phyloP scores from a whole-genome alignment of 2,888 invertebrate species.

The Plebejus melissa region DNA sequence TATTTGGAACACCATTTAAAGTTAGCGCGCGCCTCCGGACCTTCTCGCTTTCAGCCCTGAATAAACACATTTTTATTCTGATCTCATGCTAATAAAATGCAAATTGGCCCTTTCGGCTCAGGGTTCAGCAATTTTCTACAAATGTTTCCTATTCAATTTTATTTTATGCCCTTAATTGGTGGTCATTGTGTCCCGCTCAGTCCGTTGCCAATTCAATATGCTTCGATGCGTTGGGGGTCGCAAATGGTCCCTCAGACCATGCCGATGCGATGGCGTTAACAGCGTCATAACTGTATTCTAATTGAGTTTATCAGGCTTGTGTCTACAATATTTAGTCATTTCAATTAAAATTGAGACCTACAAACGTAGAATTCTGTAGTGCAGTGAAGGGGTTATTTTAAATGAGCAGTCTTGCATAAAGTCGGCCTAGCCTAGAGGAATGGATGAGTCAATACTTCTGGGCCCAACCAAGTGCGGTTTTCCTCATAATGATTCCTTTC shows the following conservation, averaged over 20 bases:
- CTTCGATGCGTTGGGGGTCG: background rate
- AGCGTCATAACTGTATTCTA: background rate
- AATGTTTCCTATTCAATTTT: slow-evolving; percentile 71
- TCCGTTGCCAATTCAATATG: slow-evolving; percentile 22
- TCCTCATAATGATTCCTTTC: no score
- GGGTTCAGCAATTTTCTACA: slow-evolving; percentile 68
- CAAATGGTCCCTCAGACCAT: slow-evolving; percentile 18
- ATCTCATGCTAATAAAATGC: slow-evolving; percentile 73
- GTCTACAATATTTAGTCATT: no score
- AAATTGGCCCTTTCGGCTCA: slow-evolving; percentile 70
- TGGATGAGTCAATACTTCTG: no score
- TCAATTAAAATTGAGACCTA: no score
- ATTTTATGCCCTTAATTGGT: slow-evolving; percentile 66
- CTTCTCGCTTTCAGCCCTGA: slow-evolving; percentile 61
- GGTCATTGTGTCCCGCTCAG: slow-evolving; percentile 41
- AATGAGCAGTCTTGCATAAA: no score
- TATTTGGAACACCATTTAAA: slow-evolving; percentile 49
- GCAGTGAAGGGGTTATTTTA: no score
- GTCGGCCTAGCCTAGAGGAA: no score
- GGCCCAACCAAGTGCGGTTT: no score
- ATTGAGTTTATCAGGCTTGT: background rate
- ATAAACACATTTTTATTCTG: slow-evolving; percentile 75
- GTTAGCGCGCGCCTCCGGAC: slow-evolving; percentile 55
- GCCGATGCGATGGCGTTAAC: background rate
- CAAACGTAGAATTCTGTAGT: no score